These are phyloP conservation scores for Sylvicola cinctus DNA, from an alignment of 2,888 invertebrate species.

Conservation along the genomic window DNA sequence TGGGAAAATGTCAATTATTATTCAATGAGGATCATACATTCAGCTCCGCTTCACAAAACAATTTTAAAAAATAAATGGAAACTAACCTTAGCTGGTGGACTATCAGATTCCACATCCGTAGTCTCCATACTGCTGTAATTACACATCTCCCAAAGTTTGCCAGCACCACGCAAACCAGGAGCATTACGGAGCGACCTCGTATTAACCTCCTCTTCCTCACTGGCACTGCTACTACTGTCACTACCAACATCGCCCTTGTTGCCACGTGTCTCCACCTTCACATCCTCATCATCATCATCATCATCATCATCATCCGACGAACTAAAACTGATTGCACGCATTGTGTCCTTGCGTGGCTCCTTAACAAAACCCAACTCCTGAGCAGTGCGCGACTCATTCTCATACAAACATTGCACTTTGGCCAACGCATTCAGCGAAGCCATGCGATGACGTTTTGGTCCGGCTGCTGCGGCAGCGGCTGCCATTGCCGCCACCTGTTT, in stretches of 20 bases:
- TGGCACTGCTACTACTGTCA: slow-evolving; percentile 6
- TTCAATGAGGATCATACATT: too few species aligned
- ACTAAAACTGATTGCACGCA: neutral
- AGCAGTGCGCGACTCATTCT: slow-evolving; percentile 63
- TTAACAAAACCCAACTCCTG: slow-evolving; percentile 37
- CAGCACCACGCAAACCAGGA: slow-evolving; percentile 53
- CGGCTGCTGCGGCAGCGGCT: slow-evolving; percentile 15
- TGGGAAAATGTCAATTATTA: too few species aligned
- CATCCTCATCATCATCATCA: slow-evolving; percentile 4
- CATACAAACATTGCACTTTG: slow-evolving; percentile 78
- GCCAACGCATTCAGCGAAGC: slow-evolving; percentile 76
- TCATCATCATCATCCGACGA: slow-evolving; percentile 1
- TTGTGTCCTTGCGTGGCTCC: slow-evolving; percentile 22
- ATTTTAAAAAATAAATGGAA: too few species aligned
- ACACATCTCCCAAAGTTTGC: slow-evolving; percentile 71
- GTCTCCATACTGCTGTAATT: slow-evolving; percentile 25
- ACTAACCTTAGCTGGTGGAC: too few species aligned
- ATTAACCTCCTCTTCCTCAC: slow-evolving; percentile 10
- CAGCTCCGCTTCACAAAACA: too few species aligned
- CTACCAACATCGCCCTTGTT: slow-evolving; percentile 8
- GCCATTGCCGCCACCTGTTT: too few species aligned
- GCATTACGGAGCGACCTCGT: slow-evolving; percentile 42
- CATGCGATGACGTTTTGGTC: slow-evolving; percentile 65
- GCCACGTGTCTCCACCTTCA: slow-evolving; percentile 3
- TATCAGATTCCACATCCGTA: too few species aligned